These are phyloP conservation scores for Enchytraeus crypticus DNA, from an alignment of 2,888 invertebrate genomes.

Conservation along the genomic window DNA sequence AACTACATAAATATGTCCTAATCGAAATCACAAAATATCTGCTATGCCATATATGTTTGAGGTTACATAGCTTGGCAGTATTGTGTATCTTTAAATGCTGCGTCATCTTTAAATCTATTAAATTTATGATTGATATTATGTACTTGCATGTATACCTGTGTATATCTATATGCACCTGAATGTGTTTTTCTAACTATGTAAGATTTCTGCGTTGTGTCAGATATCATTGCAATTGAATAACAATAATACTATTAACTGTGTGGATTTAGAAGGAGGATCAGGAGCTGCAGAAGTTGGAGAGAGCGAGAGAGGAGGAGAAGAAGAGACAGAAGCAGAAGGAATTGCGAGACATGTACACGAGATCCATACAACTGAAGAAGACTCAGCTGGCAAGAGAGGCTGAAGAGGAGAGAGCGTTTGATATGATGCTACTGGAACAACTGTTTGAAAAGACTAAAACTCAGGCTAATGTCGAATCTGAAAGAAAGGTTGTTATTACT, in stretches of 20 bases:
- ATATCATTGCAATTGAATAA: too few species aligned
- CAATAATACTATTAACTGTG: too few species aligned
- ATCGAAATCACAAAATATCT: too few species aligned
- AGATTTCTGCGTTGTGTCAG: too few species aligned
- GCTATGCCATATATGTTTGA: too few species aligned
- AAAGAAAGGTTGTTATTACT: conserved; percentile 41
- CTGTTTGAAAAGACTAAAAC: conserved; percentile 43
- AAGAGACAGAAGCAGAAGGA: conserved; percentile 40
- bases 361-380: conserved; percentile 40
- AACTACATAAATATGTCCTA: too few species aligned
- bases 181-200: too few species aligned
- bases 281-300: conserved; percentile 41
- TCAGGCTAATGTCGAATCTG: conserved; percentile 42
- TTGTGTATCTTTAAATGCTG: neutral
- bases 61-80: neutral
- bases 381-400: conserved; percentile 42
- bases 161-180: too few species aligned
- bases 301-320: conserved; percentile 38
- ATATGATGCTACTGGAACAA: conserved; percentile 46
- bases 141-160: too few species aligned
- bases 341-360: conserved; percentile 38
- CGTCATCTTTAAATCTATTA: neutral
- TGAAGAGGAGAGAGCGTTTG: conserved; percentile 48
- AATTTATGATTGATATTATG: too few species aligned
- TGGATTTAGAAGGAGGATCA: conserved; percentile 38